Conservation (phyloP, 2,113 vertebrate species). For the Sialia sialis region DNA sequence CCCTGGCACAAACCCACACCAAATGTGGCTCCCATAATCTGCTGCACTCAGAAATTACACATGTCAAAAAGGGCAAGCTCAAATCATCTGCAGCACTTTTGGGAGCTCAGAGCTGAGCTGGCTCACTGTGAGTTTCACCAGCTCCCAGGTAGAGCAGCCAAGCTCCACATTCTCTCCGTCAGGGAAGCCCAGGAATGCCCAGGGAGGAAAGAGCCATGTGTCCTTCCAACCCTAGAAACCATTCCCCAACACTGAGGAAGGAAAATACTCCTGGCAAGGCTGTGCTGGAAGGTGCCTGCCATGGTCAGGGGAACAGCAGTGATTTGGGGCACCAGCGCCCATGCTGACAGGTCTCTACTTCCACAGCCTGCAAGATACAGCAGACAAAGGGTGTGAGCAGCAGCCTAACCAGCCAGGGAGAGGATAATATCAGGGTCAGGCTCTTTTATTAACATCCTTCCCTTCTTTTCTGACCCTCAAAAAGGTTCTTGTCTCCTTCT, state of each 20-base stretch:
- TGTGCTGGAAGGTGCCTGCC: neutral
- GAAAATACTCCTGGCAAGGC: neutral
- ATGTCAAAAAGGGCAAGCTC: neutral
- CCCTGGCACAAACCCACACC: neutral
- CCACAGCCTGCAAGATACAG: neutral
- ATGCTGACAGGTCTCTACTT: rapidly evolving
- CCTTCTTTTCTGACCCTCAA: neutral
- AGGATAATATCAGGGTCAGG: neutral
- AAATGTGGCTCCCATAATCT: neutral
- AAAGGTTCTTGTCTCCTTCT: neutral
- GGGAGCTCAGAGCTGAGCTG: neutral
- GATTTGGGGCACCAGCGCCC: neutral
- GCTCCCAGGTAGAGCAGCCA: neutral
- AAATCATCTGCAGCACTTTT: neutral
- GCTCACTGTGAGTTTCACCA: neutral
- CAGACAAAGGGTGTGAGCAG: neutral
- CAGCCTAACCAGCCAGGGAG: neutral
- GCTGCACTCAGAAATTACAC: neutral
- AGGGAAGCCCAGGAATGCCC: neutral
- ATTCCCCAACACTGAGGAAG: neutral
- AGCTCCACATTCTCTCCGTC: rapidly evolving
- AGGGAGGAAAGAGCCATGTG: rapidly evolving
- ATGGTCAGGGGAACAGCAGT: rapidly evolving
- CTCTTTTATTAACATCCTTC: neutral
- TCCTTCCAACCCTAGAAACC: neutral